Evolutionary conservation across 1,140 invertebrate species (phyloP), one percentile per base, ranked within the genome.

Genomic region (Aphaenogaster floridana): DNA sequence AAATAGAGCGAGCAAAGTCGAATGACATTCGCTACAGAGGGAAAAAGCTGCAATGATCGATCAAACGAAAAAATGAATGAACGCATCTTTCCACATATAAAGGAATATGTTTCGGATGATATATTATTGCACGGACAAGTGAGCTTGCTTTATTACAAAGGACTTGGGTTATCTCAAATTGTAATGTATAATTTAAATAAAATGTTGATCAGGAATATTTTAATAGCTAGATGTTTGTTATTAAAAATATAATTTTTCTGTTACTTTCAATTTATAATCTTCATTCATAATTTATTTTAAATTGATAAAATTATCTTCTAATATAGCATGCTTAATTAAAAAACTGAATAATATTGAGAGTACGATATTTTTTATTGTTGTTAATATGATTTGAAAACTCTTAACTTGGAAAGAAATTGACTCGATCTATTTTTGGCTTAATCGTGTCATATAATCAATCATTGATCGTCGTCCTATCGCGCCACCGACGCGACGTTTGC

Each of bases 41-140:
- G 13, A 13, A 57, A 68, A 84, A 74, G 36, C 28, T 21, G 42
- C 63, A 61, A 54, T 74, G 39, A 81, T 89, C 54, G 52, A 76
- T 87, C 69, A 66, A 74, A 71, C 7, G 45, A 59, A 71, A 68
- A 52, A 77, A 50, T 63, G 48, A 39, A 74, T 8, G 28, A 39
- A 69, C 8, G 17, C 39, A 59, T 76, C 48, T 48, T 57, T 3
- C 52, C 11, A 8, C 21, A 8, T 21, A 69, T 21, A 36, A 71
- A 71, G 34, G 64, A 81, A 71, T 81, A 81, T 34, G 71, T 81
- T 81, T 81, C 39, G 15, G 21, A 81, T 81, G 66, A 81, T 71
- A 13, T 52, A 71, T 81, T 57, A 59, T 13, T 42, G 6, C 17
- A 50, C 28, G n/a, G 21, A 7, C 9, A 50, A 79, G 59, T 39